These are phyloP conservation scores for Hipposideros larvatus DNA, from an alignment of 2,797 vertebrate species.

Conservation along the genomic window DNA sequence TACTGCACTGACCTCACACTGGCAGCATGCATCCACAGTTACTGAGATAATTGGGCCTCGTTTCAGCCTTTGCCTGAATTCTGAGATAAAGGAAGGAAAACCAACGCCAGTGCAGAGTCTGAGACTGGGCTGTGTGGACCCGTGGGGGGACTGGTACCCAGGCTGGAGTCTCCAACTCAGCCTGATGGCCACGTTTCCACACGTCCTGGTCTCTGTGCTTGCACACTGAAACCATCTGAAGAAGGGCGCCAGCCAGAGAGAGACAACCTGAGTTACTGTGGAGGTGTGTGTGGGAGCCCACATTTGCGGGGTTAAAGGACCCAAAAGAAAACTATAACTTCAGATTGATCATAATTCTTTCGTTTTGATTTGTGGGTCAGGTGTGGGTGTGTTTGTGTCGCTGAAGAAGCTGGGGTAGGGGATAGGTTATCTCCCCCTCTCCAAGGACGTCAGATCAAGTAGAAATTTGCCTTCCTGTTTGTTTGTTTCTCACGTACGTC, in stretches of 20 bases:
- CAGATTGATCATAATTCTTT: background rate
- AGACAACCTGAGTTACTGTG: background rate
- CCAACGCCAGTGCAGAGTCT: background rate
- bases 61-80: slow-evolving; percentile 25
- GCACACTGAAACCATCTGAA: slow-evolving; percentile 79
- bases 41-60: background rate
- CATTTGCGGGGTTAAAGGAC: background rate
- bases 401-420: background rate
- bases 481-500: background rate
- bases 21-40: no score
- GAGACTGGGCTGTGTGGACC: background rate
- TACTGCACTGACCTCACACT: no score
- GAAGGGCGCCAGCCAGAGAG: background rate
- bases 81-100: slow-evolving; percentile 6
- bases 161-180: slow-evolving; percentile 46
- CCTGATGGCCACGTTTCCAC: slow-evolving; percentile 16
- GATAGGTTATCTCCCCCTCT: background rate
- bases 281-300: background rate
- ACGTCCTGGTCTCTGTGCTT: slow-evolving; percentile 45
- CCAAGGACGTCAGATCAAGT: background rate
- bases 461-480: background rate
- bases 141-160: slow-evolving; percentile 31
- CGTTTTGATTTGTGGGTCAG: background rate
- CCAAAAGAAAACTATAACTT: background rate
- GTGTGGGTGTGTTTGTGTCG: background rate